phyloP scores from a whole-genome alignment of 1,140 invertebrate genomes.

The Rhopalosiphum padi region DNA sequence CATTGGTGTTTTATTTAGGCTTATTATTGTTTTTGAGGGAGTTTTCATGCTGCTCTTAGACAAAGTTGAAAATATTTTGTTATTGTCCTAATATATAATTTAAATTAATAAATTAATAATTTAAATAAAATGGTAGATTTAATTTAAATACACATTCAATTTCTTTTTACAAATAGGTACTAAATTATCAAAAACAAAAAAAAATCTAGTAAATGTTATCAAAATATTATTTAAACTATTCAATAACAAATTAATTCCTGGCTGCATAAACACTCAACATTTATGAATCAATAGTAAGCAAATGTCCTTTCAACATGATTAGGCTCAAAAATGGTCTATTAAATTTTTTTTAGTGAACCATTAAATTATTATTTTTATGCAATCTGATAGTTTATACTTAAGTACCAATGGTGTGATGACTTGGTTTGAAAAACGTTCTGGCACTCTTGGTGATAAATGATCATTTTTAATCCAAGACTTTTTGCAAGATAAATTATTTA shows the following conservation, averaged over 20 bases:
- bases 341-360: too few species aligned
- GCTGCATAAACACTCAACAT: not conserved
- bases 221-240: not conserved
- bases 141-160: too few species aligned
- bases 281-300: too few species aligned
- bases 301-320: too few species aligned
- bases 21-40: slow-evolving; percentile 18
- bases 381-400: slow-evolving; percentile 1
- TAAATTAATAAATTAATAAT: not conserved
- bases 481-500: not conserved
- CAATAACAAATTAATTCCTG: not conserved
- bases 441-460: not conserved
- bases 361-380: too few species aligned
- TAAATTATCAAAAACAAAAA: too few species aligned
- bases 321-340: too few species aligned
- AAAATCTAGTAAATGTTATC: not conserved
- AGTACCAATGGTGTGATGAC: not conserved
- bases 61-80: not conserved
- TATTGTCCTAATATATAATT: not conserved
- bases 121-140: not conserved
- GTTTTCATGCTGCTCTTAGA: not conserved
- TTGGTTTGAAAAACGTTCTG: not conserved
- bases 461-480: not conserved
- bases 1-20: slow-evolving; percentile 31
- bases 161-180: too few species aligned